Conservation (phyloP, 2,113 vertebrate species). For the Hymenochirus boettgeri region DNA sequence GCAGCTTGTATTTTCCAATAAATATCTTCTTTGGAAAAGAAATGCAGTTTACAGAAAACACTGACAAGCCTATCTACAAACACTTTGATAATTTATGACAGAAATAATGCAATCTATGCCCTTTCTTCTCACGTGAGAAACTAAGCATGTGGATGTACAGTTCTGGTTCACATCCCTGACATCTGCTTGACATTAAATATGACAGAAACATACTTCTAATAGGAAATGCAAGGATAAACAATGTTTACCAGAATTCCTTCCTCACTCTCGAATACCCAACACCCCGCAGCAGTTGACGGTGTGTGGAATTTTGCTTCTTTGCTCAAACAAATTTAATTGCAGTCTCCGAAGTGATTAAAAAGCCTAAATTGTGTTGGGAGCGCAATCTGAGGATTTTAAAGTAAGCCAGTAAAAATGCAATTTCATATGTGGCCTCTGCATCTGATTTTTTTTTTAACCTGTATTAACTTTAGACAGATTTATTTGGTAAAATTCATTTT, state of each 20-base stretch:
- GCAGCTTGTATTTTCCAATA: constrained; percentile 14
- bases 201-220: constrained; percentile 21
- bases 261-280: background rate
- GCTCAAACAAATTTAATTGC: constrained; percentile 21
- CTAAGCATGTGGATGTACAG: constrained; percentile 26
- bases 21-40: background rate
- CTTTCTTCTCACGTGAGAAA: constrained; percentile 35
- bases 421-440: constrained; percentile 17
- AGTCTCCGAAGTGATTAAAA: constrained; percentile 31
- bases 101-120: constrained; percentile 27
- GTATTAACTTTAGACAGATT: constrained; percentile 11
- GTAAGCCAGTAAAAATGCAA: constrained; percentile 11
- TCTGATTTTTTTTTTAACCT: constrained; percentile 15
- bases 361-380: constrained; percentile 3
- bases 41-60: no score
- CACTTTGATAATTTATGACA: constrained; percentile 37
- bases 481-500: background rate
- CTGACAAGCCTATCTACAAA: constrained; percentile 25
- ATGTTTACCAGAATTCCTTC: constrained; percentile 15
- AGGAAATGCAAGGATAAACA: constrained; percentile 23
- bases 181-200: constrained; percentile 36
- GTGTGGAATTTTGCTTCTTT: background rate
- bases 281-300: constrained; percentile 11
- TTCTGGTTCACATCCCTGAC: constrained; percentile 37
- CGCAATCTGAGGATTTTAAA: background rate